Conservation (phyloP, 2,888 invertebrate genomes). For the Hemistola chrysoprasaria region DNA sequence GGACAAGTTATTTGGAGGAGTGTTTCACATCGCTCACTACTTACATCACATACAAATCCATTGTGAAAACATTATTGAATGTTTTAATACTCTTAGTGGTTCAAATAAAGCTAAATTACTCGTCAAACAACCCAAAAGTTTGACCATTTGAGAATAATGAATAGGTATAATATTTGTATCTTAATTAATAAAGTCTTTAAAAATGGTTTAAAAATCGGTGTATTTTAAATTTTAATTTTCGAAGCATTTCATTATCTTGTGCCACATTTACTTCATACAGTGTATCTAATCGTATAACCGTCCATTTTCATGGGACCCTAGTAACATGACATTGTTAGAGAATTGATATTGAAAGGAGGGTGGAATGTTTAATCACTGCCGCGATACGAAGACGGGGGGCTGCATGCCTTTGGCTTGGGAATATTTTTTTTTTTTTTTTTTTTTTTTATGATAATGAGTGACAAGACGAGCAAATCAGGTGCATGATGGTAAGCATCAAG, state of each 20-base stretch:
- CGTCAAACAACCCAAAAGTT: no score
- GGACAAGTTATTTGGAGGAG: conserved; percentile 20
- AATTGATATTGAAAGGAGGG: conserved; percentile 66
- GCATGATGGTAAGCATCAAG: no score
- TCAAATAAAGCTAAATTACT: no score
- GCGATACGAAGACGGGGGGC: conserved; percentile 49
- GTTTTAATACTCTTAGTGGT: not conserved
- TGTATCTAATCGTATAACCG: conserved; percentile 24
- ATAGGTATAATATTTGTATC: no score
- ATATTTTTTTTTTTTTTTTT: no score
- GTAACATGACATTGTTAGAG: conserved; percentile 66
- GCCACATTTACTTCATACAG: not conserved
- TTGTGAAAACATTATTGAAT: conserved; percentile 3
- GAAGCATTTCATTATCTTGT: no score
- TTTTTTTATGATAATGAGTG: no score
- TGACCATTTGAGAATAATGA: no score
- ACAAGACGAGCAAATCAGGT: no score
- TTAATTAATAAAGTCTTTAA: no score
- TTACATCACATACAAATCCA: conserved; percentile 9
- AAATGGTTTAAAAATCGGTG: not conserved
- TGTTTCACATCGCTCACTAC: conserved; percentile 19
- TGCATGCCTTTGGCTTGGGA: conserved; percentile 15
- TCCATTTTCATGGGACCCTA: conserved; percentile 57
- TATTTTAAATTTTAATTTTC: no score
- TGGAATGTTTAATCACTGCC: conserved; percentile 74